Conservation (phyloP, 2,888 invertebrate species). For the Omphaloscelis lunosa region DNA sequence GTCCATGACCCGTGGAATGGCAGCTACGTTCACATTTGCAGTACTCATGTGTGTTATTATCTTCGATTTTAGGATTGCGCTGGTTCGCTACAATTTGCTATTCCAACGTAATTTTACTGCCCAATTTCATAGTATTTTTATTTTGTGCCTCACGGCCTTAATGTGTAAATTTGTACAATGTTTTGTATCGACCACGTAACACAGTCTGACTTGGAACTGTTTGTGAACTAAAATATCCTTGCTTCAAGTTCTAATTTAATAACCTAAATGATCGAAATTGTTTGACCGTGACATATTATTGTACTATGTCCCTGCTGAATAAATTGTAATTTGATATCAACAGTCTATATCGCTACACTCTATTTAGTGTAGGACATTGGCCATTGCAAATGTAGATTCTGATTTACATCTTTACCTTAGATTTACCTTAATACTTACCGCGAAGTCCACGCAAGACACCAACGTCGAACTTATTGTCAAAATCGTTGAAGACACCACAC, state of each 20-base stretch:
- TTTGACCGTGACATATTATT: conserved; percentile 54
- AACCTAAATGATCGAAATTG: conserved; percentile 32
- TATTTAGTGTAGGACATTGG: conserved; percentile 46
- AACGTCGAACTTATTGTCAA: not conserved
- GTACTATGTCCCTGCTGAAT: conserved; percentile 37
- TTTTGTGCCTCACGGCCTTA: conserved; percentile 8
- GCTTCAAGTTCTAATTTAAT: conserved; percentile 28
- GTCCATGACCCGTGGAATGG: conserved; percentile 56
- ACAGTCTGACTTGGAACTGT: not conserved
- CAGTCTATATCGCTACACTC: conserved; percentile 38
- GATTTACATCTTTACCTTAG: not conserved
- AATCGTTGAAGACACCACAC: not conserved
- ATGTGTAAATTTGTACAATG: conserved; percentile 6
- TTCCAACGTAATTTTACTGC: conserved; percentile 14
- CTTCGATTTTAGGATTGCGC: conserved; percentile 29
- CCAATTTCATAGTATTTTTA: conserved; percentile 16
- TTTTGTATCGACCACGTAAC: conserved; percentile 23
- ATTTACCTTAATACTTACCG: not conserved
- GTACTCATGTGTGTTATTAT: conserved; percentile 43
- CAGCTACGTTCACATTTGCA: conserved; percentile 58
- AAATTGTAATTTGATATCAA: conserved; percentile 52
- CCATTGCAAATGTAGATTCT: not conserved
- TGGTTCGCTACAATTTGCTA: conserved; percentile 6
- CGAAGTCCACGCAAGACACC: no score
- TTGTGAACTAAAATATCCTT: conserved; percentile 18